phyloP scores from a whole-genome alignment of 1,140 invertebrate genomes.

The Pinna nobilis region DNA sequence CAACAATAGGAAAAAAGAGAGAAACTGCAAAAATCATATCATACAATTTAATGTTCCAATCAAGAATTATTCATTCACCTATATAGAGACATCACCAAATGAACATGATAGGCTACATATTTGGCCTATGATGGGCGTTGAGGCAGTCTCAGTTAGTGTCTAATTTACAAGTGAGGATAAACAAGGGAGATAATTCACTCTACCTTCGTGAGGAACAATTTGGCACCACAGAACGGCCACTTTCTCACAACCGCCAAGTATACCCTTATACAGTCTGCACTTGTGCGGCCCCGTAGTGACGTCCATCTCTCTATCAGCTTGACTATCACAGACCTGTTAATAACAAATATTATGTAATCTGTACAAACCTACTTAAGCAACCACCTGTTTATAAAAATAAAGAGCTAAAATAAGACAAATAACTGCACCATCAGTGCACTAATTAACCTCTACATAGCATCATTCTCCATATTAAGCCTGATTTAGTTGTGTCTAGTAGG shows the following conservation, averaged over 20 bases:
- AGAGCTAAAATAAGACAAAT: background rate
- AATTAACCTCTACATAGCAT: no score
- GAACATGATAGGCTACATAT: no score
- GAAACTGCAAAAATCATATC: no score
- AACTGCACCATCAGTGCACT: background rate
- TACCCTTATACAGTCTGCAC: conserved; percentile 93
- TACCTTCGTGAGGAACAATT: conserved; percentile 88
- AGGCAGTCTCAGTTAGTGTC: background rate
- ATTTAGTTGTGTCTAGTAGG: no score
- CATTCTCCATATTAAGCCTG: no score
- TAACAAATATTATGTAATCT: background rate
- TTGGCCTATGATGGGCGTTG: background rate
- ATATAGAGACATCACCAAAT: no score
- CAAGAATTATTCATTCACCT: no score
- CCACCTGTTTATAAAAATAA: background rate
- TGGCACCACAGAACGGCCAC: conserved; percentile 96
- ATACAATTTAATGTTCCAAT: no score
- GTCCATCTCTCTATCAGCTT: conserved; percentile 90
- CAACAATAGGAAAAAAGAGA: no score
- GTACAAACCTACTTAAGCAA: no score
- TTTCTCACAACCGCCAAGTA: conserved; percentile 96
- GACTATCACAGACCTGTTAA: conserved; percentile 59
- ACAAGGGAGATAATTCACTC: no score
- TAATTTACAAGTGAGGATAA: no score
- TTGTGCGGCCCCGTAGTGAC: conserved; percentile 87